phyloP scores from a whole-genome alignment of 1,140 invertebrate species.

The Atta cephalotes region DNA sequence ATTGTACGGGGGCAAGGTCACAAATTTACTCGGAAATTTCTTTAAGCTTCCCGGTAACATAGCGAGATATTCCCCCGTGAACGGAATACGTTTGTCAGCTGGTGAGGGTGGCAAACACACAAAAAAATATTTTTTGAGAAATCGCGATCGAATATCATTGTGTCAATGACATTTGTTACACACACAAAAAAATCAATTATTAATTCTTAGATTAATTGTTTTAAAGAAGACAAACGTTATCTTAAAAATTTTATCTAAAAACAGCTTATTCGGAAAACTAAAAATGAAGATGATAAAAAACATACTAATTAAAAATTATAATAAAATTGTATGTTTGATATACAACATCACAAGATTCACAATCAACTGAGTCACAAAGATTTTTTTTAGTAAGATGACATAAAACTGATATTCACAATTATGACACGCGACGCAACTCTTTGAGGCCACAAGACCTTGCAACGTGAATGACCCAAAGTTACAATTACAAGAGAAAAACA shows the following conservation, averaged over 20 bases:
- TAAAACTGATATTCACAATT: constrained; percentile 9
- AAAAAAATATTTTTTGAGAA: constrained; percentile 34
- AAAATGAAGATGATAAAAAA: background rate
- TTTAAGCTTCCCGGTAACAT: constrained; percentile 73
- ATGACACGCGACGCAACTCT: background rate
- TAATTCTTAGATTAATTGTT: background rate
- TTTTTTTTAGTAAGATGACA: constrained; percentile 1
- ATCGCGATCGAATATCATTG: constrained; percentile 1
- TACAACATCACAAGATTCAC: background rate
- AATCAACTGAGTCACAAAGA: background rate
- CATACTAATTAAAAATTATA: background rate
- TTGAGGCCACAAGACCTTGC: background rate
- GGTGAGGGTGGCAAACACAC: constrained; percentile 58
- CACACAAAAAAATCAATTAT: background rate
- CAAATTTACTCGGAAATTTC: constrained; percentile 83
- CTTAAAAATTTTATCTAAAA: background rate
- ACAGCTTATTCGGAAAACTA: background rate
- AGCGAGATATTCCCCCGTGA: constrained; percentile 68
- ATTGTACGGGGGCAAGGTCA: constrained; percentile 85
- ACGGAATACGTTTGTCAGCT: constrained; percentile 69
- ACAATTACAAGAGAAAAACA: constrained; percentile 25
- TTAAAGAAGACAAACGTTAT: background rate
- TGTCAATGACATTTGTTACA: background rate
- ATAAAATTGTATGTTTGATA: background rate
- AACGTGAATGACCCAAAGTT: constrained; percentile 30